A percentile compares a stretch with the other conserved stretches of the same genome.
phyloP scores from a whole-genome alignment of 2,797 vertebrate genomes.

The Epinephelus awoara region DNA sequence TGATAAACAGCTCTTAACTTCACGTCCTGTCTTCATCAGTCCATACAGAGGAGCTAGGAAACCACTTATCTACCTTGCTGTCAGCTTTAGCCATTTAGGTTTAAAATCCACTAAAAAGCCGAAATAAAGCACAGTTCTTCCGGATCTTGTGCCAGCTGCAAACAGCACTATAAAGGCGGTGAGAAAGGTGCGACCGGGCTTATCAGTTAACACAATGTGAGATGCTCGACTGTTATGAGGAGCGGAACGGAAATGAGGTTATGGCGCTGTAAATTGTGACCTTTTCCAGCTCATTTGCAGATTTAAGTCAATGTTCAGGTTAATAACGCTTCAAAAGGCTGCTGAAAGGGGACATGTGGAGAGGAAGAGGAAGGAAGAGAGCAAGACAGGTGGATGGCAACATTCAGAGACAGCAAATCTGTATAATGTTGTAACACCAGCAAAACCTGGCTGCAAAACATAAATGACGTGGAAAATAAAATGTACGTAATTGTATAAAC shows the following conservation, averaged over 20 bases:
- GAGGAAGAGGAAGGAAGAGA: not conserved
- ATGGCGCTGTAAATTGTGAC: constrained; percentile 43
- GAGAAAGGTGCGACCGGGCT: constrained; percentile 30
- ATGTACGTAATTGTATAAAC: not conserved
- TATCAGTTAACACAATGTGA: constrained; percentile 47
- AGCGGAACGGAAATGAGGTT: constrained; percentile 37
- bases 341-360: constrained; percentile 2
- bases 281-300: constrained; percentile 78
- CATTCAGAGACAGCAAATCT: not conserved
- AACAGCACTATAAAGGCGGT: constrained; percentile 46
- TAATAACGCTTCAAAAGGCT: constrained; percentile 40
- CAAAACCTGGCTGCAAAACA: constrained; percentile 13
- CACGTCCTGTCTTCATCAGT: constrained; percentile 57
- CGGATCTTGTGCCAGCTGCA: constrained; percentile 32
- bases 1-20: constrained; percentile 67
- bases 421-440: not conserved
- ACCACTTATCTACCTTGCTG: constrained; percentile 56
- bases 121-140: constrained; percentile 50
- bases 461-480: not conserved
- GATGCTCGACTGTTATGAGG: constrained; percentile 45
- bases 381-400: not conserved
- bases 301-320: constrained; percentile 50
- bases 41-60: constrained; percentile 66
- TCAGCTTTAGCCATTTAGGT: constrained; percentile 67
- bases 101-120: constrained; percentile 64